Percentiles rank a stretch among this genome's conserved stretches.
phyloP scores from a whole-genome alignment of 1,140 invertebrate species.

The Cydia pomonella region DNA sequence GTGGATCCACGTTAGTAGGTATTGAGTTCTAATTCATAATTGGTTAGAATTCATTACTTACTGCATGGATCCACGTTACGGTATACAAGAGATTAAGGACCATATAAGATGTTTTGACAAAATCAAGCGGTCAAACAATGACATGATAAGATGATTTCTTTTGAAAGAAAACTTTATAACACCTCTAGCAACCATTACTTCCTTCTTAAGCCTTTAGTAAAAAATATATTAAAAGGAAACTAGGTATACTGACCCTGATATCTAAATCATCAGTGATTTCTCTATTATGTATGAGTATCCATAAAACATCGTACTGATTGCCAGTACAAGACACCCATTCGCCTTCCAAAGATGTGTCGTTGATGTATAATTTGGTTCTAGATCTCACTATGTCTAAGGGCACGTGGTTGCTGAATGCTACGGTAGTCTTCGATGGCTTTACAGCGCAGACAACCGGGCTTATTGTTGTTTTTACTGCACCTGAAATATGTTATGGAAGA shows the following conservation, averaged over 20 bases:
- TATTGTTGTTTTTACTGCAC: conserved; percentile 67
- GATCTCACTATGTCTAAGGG: conserved; percentile 54
- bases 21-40: too few species aligned
- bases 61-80: too few species aligned
- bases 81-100: too few species aligned
- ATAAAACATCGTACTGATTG: conserved; percentile 62
- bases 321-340: conserved; percentile 61
- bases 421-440: conserved; percentile 66
- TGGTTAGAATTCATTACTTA: too few species aligned
- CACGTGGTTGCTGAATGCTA: conserved; percentile 74
- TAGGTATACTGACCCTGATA: conserved; percentile 60
- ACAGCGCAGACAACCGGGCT: conserved; percentile 72
- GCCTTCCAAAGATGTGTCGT: conserved; percentile 48
- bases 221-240: too few species aligned
- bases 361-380: conserved; percentile 49
- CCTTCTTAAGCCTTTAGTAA: not conserved
- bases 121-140: too few species aligned
- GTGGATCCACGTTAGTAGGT: too few species aligned
- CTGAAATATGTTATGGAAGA: conserved; percentile 49
- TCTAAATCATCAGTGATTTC: conserved; percentile 47
- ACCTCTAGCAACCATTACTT: not conserved
- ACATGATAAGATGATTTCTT: too few species aligned
- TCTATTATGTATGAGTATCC: conserved; percentile 58
- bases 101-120: too few species aligned
- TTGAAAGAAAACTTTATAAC: too few species aligned